Percentiles rank a stretch among this genome's conserved stretches.
These are phyloP conservation scores for Rhea pennata DNA, from an alignment of 2,113 vertebrate genomes.

Conservation along the genomic window DNA sequence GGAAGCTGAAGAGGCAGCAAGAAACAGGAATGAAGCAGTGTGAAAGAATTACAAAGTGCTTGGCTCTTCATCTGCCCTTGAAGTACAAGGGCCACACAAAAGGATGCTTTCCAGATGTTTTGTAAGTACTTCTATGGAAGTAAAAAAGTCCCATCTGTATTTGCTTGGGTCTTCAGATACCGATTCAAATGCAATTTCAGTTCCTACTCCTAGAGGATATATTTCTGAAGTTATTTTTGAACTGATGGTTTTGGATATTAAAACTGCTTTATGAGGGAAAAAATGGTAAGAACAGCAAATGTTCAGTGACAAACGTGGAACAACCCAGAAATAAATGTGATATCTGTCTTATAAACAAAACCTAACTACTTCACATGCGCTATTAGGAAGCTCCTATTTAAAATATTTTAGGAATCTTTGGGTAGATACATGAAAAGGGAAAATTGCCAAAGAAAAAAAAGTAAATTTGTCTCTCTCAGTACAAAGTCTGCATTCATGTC, in stretches of 20 bases:
- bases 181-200: neutral
- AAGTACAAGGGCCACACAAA: neutral
- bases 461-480: neutral
- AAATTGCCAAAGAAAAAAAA: neutral
- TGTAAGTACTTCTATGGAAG: neutral
- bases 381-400: neutral
- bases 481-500: neutral
- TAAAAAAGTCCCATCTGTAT: neutral
- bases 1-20: neutral
- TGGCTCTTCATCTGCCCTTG: neutral
- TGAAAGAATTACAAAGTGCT: neutral
- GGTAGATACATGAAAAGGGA: neutral
- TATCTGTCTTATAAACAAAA: neutral
- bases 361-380: neutral
- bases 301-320: neutral
- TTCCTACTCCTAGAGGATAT: neutral
- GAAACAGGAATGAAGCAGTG: neutral
- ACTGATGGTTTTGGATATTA: neutral
- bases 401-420: neutral
- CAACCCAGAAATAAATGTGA: neutral
- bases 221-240: slow-evolving; percentile 17
- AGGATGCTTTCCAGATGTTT: neutral
- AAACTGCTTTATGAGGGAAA: neutral
- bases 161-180: slow-evolving; percentile 5
- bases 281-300: neutral